Conservation (phyloP, 2,797 vertebrate species). For the Phyllotis vaccarum region DNA sequence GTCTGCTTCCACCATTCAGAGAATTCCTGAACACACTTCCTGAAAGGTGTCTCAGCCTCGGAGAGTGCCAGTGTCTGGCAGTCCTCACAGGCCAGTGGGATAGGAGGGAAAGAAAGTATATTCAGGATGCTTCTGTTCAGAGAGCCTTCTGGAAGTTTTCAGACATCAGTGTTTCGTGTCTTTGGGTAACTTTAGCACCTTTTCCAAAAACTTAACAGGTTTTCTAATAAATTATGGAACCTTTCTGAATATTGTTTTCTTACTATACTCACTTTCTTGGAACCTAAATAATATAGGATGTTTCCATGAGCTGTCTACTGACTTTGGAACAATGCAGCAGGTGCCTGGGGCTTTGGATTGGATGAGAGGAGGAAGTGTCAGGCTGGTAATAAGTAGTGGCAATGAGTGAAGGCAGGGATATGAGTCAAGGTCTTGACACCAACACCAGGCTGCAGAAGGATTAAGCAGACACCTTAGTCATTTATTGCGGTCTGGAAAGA, state of each 20-base stretch:
- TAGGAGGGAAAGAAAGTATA: not conserved
- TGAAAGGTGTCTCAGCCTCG: not conserved
- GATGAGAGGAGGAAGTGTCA: not conserved
- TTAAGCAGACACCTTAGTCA: conserved; percentile 1
- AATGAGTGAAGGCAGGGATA: rapidly evolving
- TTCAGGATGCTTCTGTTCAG: not conserved
- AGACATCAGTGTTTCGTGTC: not conserved
- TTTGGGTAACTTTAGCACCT: not conserved
- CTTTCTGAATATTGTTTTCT: conserved; percentile 42
- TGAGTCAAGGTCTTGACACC: not conserved
- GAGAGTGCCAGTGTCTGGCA: not conserved
- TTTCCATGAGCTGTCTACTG: not conserved
- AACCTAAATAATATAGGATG: not conserved
- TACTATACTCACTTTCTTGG: not conserved
- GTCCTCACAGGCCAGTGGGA: not conserved
- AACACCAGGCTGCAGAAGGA: not conserved
- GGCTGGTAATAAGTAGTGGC: rapidly evolving
- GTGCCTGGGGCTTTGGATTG: not conserved
- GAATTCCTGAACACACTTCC: not conserved
- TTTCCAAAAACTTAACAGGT: conserved; percentile 1
- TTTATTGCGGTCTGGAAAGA: not conserved
- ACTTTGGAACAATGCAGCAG: not conserved
- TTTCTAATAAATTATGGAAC: conserved; percentile 51
- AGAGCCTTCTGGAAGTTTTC: not conserved
- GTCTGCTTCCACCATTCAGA: not conserved